These are phyloP conservation scores for Zaprionus ghesquierei DNA, from an alignment of 1,140 invertebrate species.

Conservation along the genomic window DNA sequence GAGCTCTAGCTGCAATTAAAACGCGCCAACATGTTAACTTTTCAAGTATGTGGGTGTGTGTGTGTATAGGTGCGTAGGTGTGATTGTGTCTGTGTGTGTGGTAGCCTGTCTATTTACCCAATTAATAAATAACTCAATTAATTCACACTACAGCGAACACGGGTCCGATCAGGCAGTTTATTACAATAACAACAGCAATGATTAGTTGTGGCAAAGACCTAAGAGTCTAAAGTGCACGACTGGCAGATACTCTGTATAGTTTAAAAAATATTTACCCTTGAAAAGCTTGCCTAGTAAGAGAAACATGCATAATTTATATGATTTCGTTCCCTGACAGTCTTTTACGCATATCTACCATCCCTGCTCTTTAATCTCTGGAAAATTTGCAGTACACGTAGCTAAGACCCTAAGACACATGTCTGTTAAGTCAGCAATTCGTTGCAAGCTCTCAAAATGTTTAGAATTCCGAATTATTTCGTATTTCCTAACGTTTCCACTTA, in stretches of 20 bases:
- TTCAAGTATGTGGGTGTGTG: not conserved
- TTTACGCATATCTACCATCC: too few species aligned
- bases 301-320: not conserved
- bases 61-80: slow-evolving; percentile 9
- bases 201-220: not conserved
- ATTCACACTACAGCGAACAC: slow-evolving; percentile 30
- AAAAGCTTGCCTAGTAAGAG: too few species aligned
- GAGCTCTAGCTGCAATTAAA: slow-evolving; percentile 60
- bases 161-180: slow-evolving; percentile 3
- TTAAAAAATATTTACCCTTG: too few species aligned
- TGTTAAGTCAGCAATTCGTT: not conserved
- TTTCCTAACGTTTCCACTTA: not conserved
- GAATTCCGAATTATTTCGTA: not conserved
- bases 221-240: not conserved
- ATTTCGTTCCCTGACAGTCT: too few species aligned
- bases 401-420: not conserved
- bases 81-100: slow-evolving; percentile 6
- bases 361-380: not conserved
- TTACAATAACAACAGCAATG: not conserved
- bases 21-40: slow-evolving; percentile 55
- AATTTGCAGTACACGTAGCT: not conserved
- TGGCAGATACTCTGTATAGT: too few species aligned
- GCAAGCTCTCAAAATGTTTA: not conserved
- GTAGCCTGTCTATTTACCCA: slow-evolving; percentile 4
- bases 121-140: slow-evolving; percentile 44